Evolutionary conservation across 2,888 invertebrate species (phyloP).

Genomic region (Eustalomyia histrio): DNA sequence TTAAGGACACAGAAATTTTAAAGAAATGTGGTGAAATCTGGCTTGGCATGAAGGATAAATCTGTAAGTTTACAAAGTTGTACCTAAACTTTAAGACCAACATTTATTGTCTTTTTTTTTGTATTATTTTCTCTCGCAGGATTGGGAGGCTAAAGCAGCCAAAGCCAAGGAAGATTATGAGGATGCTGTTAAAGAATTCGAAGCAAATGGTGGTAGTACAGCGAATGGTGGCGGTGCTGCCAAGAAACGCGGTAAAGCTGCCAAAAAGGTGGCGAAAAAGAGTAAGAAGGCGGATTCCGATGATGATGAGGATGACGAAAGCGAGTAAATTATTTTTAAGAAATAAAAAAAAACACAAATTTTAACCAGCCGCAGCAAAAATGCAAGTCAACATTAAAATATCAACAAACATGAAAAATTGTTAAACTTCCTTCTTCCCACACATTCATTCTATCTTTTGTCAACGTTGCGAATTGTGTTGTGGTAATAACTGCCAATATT

Average conservation of each 20-base stretch:
- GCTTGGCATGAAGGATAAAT: slow-evolving; percentile 92
- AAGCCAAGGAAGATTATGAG: slow-evolving; percentile 93
- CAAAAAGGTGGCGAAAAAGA: slow-evolving; percentile 80
- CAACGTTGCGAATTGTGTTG: too few relatives aligned
- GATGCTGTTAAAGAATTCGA: slow-evolving; percentile 94
- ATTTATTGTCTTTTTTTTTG: slow-evolving; percentile 3
- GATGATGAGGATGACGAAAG: slow-evolving; percentile 84
- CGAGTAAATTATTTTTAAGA: slow-evolving; percentile 80
- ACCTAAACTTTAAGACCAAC: neutral
- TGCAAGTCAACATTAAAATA: slow-evolving; percentile 43
- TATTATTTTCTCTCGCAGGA: slow-evolving; percentile 81
- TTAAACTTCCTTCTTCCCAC: slow-evolving; percentile 1
- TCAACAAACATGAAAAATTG: slow-evolving; percentile 3
- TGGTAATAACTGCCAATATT: too few relatives aligned
- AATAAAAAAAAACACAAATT: slow-evolving; percentile 27
- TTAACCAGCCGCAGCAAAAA: slow-evolving; percentile 40
- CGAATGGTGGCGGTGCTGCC: slow-evolving; percentile 79
- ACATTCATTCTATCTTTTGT: too few relatives aligned
- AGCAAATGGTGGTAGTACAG: slow-evolving; percentile 85
- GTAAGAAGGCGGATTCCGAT: slow-evolving; percentile 84
- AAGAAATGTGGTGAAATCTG: slow-evolving; percentile 97
- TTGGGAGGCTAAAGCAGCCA: slow-evolving; percentile 94
- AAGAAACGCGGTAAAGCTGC: slow-evolving; percentile 80
- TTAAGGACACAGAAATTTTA: slow-evolving; percentile 93
- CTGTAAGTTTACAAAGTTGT: slow-evolving; percentile 82